Percentiles rank a stretch among this genome's conserved stretches.
Conservation (phyloP, 1,140 invertebrate genomes). For the Zaprionus camerounensis region DNA sequence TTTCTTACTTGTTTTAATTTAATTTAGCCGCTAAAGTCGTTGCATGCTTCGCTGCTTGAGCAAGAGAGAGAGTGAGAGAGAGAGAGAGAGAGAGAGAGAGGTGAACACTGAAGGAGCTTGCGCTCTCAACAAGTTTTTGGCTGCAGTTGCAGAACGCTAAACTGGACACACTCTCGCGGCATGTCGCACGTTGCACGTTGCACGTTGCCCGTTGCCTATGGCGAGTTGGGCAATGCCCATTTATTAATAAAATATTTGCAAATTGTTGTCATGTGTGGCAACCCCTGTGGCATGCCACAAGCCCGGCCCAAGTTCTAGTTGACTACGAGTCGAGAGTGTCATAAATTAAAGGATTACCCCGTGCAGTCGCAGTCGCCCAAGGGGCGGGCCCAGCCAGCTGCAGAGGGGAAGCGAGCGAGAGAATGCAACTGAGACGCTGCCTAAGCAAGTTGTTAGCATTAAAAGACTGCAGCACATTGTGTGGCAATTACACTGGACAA, state of each 20-base stretch:
- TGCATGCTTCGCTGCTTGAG: slow-evolving; percentile 52
- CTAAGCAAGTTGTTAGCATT: slow-evolving; percentile 81
- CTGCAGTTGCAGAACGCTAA: slow-evolving; percentile 13
- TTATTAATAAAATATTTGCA: slow-evolving; percentile 83
- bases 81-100: neutral
- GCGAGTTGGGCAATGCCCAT: slow-evolving; percentile 70
- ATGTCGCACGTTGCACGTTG: slow-evolving; percentile 13
- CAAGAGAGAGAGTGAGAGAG: neutral
- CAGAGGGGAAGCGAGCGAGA: neutral
- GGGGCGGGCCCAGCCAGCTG: slow-evolving; percentile 5
- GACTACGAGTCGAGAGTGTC: slow-evolving; percentile 48
- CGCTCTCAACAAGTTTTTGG: slow-evolving; percentile 53
- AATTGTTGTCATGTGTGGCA: slow-evolving; percentile 79
- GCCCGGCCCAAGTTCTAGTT: slow-evolving; percentile 52
- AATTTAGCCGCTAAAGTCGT: slow-evolving; percentile 70
- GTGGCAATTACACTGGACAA: slow-evolving; percentile 72
- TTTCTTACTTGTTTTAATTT: slow-evolving; percentile 66
- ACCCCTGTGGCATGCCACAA: slow-evolving; percentile 23
- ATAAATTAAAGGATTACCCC: slow-evolving; percentile 59
- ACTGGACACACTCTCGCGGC: slow-evolving; percentile 3
- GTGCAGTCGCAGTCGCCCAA: slow-evolving; percentile 10
- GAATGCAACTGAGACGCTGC: slow-evolving; percentile 21
- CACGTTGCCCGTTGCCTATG: slow-evolving; percentile 16
- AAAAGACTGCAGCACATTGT: slow-evolving; percentile 68
- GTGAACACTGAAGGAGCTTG: neutral